Evolutionary conservation across 37 sponge, comb jelly and placozoan species (phyloP).

Genomic region (Crambe crambe): DNA sequence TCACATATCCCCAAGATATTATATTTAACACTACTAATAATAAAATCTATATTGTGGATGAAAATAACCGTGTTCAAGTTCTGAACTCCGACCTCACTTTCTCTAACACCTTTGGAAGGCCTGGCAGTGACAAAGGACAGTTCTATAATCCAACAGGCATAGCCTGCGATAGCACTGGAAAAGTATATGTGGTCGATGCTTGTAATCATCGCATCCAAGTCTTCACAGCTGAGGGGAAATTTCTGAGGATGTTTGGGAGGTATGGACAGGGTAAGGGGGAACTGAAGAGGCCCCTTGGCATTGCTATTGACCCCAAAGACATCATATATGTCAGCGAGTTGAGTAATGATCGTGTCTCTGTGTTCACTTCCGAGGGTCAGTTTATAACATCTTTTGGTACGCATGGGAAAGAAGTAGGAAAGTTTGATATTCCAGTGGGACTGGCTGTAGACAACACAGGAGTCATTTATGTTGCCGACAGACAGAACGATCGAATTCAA

Average conservation of each 20-base stretch:
- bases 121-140: constrained; percentile 51
- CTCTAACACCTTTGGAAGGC: constrained; percentile 44
- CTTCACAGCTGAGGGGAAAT: no score
- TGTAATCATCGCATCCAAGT: no score
- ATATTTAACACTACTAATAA: constrained; percentile 16
- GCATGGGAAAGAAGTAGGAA: constrained; percentile 16
- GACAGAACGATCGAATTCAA: constrained; percentile 12
- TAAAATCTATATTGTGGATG: constrained; percentile 55
- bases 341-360: constrained; percentile 8
- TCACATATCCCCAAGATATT: constrained; percentile 54
- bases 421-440: no score
- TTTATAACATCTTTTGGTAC: constrained; percentile 41
- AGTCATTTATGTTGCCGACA: constrained; percentile 45
- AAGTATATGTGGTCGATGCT: no score
- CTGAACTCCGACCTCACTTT: constrained; percentile 55
- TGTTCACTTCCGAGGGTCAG: constrained; percentile 29
- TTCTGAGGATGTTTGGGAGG: no score
- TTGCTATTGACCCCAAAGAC: constrained; percentile 23
- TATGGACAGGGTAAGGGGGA: neutral
- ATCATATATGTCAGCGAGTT: no score
- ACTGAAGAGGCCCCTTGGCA: neutral
- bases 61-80: constrained; percentile 64
- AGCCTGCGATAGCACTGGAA: no score
- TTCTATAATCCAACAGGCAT: constrained; percentile 61
- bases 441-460: constrained; percentile 50